Evolutionary conservation across 2,888 invertebrate species (phyloP).

Genomic region (Brachynemurus nebulosus): DNA sequence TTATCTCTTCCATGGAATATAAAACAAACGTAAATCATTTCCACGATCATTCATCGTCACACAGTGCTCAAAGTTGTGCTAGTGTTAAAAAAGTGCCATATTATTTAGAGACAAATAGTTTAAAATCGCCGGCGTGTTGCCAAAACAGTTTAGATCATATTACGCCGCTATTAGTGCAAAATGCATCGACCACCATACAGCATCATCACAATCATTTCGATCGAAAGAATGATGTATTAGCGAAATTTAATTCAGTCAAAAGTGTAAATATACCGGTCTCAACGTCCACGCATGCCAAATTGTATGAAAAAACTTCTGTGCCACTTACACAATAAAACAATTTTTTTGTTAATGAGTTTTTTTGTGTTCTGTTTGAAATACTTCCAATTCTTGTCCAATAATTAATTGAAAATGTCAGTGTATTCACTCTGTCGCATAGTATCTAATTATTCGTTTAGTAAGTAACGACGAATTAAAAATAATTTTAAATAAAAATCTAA

Average conservation of each 20-base stretch:
- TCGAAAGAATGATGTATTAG: background rate
- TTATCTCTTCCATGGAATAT: constrained; percentile 6
- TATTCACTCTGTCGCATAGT: no score
- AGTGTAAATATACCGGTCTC: constrained; percentile 1
- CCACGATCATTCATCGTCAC: constrained; percentile 1
- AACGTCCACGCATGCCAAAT: background rate
- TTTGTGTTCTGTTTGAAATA: no score
- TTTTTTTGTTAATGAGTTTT: background rate
- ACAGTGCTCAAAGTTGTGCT: background rate
- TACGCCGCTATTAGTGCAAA: constrained; percentile 3
- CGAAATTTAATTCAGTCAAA: background rate
- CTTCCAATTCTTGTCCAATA: no score
- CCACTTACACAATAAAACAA: background rate
- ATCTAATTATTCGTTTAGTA: no score
- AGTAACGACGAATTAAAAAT: no score
- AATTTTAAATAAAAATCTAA: no score
- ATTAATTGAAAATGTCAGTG: no score
- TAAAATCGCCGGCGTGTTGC: background rate
- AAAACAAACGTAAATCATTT: constrained; percentile 12
- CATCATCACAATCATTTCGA: background rate
- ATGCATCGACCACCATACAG: background rate
- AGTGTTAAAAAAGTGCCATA: constrained; percentile 3
- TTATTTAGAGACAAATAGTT: background rate
- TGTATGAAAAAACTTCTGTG: background rate
- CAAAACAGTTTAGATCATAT: background rate